Conservation (phyloP, 1,140 invertebrate species). For the Bombus pascuorum region DNA sequence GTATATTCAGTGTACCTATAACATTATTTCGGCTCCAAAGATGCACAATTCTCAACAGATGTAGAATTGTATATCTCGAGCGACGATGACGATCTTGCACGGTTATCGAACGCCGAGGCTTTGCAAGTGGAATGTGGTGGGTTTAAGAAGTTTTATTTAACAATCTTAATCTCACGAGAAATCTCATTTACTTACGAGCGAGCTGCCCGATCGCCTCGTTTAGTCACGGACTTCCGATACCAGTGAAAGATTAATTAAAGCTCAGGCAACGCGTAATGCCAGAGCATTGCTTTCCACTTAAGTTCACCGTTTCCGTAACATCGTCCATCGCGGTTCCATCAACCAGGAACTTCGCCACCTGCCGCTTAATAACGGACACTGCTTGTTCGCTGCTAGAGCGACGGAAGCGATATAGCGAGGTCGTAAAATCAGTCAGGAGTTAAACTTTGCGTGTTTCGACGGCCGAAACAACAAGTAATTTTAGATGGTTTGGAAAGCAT, state of each 20-base stretch:
- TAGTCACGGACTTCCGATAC: constrained; percentile 47
- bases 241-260: constrained; percentile 68
- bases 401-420: not conserved
- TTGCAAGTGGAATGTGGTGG: not conserved
- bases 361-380: constrained; percentile 46
- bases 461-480: not conserved
- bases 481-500: not conserved
- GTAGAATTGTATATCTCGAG: too few relatives aligned
- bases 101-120: too few relatives aligned
- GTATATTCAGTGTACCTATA: too few relatives aligned
- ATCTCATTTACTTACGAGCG: constrained; percentile 59
- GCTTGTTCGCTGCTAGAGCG: not conserved
- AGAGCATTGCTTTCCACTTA: constrained; percentile 69
- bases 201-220: constrained; percentile 1
- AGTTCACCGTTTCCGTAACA: constrained; percentile 39
- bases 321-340: not conserved
- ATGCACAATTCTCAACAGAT: too few relatives aligned
- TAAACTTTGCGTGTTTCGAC: not conserved
- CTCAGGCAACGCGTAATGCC: constrained; percentile 50
- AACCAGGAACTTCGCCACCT: constrained; percentile 46
- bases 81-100: too few relatives aligned
- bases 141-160: not conserved
- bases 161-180: not conserved
- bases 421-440: not conserved
- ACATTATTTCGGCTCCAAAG: too few relatives aligned